Percentiles rank a stretch among this genome's conserved stretches.
Evolutionary conservation across 1,140 invertebrate genomes (phyloP).

Genomic region (Maconellicoccus hirsutus): DNA sequence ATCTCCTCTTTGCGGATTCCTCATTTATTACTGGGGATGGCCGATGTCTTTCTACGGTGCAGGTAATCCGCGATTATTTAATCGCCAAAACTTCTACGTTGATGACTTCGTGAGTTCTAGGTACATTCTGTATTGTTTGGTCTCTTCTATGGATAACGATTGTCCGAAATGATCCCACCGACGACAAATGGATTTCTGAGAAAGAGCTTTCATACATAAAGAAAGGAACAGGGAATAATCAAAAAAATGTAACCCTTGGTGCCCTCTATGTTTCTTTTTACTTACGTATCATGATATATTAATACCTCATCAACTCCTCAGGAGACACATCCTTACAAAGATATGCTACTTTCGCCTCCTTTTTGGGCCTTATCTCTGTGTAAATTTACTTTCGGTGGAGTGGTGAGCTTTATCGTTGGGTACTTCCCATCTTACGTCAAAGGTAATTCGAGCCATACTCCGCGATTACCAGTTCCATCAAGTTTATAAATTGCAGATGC

Average conservation of each 20-base stretch:
- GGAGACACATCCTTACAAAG: not conserved
- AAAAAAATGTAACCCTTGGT: not conserved
- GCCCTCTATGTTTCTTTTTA: not conserved
- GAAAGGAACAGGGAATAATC: not conserved
- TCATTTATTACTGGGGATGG: not conserved
- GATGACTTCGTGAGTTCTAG: conserved; percentile 26
- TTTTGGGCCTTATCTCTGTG: not conserved
- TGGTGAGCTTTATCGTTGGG: too few species aligned
- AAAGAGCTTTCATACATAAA: not conserved
- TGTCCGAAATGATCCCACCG: conserved; percentile 34
- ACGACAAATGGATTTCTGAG: not conserved
- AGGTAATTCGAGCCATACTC: too few species aligned
- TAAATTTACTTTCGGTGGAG: too few species aligned
- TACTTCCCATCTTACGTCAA: too few species aligned
- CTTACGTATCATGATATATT: too few species aligned
- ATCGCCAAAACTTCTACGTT: not conserved
- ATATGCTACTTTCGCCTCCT: not conserved
- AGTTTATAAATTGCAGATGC: too few species aligned
- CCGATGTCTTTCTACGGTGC: not conserved
- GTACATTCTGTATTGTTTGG: conserved; percentile 53
- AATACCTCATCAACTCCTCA: not conserved
- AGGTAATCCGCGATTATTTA: not conserved
- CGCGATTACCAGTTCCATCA: too few species aligned
- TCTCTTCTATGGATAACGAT: conserved; percentile 52
- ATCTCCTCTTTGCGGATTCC: not conserved